Evolutionary conservation across 2,797 vertebrate species (phyloP).

Genomic region (Tympanoctomys barrerae): DNA sequence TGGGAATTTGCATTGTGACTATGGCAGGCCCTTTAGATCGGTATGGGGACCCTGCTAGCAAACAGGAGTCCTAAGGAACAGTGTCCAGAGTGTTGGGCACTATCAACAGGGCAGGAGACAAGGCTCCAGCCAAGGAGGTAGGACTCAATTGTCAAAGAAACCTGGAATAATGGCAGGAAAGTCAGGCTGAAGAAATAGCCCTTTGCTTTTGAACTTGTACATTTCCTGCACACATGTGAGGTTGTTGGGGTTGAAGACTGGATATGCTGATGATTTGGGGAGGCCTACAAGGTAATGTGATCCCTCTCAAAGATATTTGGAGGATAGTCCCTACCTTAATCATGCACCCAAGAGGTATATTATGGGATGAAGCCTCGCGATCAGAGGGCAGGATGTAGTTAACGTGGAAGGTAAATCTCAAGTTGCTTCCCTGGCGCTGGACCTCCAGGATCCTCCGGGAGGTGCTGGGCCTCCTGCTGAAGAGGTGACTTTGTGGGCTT

Average conservation of each 20-base stretch:
- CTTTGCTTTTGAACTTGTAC: neutral
- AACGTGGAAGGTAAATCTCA: neutral
- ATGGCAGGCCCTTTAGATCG: neutral
- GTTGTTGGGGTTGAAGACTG: neutral
- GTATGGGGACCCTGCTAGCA: neutral
- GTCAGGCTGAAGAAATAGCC: neutral
- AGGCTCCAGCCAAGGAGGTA: neutral
- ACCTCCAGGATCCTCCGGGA: neutral
- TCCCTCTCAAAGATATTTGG: neutral
- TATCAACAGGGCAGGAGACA: neutral
- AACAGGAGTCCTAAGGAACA: constrained; percentile 18
- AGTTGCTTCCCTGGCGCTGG: neutral
- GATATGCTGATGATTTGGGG: neutral
- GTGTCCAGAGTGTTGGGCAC: neutral
- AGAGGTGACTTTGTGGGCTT: neutral
- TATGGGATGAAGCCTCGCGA: neutral
- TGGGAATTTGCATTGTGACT: neutral
- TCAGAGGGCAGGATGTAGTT: neutral
- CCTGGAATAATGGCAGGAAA: neutral
- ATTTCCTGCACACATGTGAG: neutral
- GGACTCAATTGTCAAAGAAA: neutral
- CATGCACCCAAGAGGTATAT: neutral
- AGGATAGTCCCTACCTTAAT: neutral
- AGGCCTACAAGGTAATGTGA: neutral
- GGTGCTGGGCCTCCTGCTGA: too few species aligned